Percentiles rank a stretch among this genome's conserved stretches.
Evolutionary conservation across 2,888 invertebrate species (phyloP).

Genomic region (Geophilus truncorum): DNA sequence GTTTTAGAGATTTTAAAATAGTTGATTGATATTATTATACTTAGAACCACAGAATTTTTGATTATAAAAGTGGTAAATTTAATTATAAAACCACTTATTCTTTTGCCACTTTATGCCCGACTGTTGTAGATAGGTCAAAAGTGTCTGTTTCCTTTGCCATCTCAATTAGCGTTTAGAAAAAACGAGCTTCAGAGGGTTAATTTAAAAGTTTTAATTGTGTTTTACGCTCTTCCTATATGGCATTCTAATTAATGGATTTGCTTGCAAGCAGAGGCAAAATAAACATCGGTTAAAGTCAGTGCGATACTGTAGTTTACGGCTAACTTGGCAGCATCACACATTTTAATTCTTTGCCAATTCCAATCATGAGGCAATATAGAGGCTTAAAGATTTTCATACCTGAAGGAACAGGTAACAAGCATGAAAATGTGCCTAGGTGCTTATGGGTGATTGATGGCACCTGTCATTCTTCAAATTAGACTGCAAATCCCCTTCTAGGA

Average conservation of each 20-base stretch:
- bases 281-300: not conserved
- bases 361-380: not conserved
- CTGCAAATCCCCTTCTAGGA: slow-evolving; percentile 11
- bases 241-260: not conserved
- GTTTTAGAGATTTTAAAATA: too few species aligned
- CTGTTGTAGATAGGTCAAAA: too few species aligned
- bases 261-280: not conserved
- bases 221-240: not conserved
- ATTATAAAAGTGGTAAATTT: too few species aligned
- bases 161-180: not conserved
- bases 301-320: not conserved
- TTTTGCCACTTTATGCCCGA: too few species aligned
- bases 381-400: slow-evolving; percentile 17
- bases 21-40: too few species aligned
- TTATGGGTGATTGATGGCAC: slow-evolving; percentile 21
- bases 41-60: too few species aligned
- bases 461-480: slow-evolving; percentile 27
- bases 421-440: slow-evolving; percentile 13
- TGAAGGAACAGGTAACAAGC: slow-evolving; percentile 6
- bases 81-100: too few species aligned
- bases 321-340: not conserved
- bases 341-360: not conserved
- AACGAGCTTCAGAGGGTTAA: not conserved
- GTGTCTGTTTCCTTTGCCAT: not conserved
- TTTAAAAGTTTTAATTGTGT: slow-evolving; percentile 10